Conservation (phyloP, 2,888 invertebrate species). For the Tetramorium bicarinatum region DNA sequence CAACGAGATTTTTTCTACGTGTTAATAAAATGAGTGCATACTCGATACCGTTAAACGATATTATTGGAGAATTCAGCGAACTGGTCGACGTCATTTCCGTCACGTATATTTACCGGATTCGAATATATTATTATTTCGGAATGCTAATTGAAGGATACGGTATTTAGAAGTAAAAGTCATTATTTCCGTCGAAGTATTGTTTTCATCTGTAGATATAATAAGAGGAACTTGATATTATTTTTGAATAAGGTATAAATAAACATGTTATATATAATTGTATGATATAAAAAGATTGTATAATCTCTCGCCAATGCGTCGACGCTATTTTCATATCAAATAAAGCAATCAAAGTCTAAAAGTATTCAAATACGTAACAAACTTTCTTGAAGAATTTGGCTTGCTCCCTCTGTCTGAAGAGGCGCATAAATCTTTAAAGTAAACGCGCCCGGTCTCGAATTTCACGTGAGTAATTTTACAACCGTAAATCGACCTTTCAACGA, state of each 20-base stretch:
- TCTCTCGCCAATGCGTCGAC: background rate
- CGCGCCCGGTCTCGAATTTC: constrained; percentile 80
- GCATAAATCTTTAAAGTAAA: constrained; percentile 78
- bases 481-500: constrained; percentile 85
- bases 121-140: background rate
- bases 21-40: background rate
- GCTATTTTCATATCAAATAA: background rate
- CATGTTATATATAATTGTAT: background rate
- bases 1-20: constrained; percentile 57
- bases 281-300: background rate
- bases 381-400: constrained; percentile 37
- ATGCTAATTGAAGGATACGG: background rate
- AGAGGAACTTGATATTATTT: background rate
- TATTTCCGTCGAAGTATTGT: background rate
- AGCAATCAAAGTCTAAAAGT: constrained; percentile 4
- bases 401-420: constrained; percentile 34
- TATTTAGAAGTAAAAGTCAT: background rate
- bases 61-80: background rate
- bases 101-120: background rate
- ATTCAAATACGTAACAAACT: constrained; percentile 38
- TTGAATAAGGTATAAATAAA: background rate
- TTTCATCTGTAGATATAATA: background rate
- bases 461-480: constrained; percentile 84
- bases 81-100: background rate
- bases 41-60: constrained; percentile 1